Evolutionary conservation across 1,140 invertebrate genomes (phyloP).

Genomic region (Panulirus ornatus): DNA sequence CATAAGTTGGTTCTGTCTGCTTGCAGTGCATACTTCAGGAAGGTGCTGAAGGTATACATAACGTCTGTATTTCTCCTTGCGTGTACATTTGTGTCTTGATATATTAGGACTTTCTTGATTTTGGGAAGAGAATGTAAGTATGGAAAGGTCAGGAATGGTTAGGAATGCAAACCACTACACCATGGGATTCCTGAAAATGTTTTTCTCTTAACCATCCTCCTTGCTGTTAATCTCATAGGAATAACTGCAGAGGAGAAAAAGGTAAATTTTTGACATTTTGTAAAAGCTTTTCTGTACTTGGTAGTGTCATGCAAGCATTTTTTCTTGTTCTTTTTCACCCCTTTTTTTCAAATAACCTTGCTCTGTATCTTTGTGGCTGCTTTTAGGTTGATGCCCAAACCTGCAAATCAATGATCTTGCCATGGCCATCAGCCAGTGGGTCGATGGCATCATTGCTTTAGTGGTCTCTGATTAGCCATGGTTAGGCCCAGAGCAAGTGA

Average conservation of each 20-base stretch:
- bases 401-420: too few relatives aligned
- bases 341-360: too few relatives aligned
- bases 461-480: too few relatives aligned
- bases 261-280: background rate
- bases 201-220: background rate
- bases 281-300: background rate
- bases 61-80: background rate
- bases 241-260: background rate
- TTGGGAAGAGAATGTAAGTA: background rate
- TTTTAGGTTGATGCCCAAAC: too few relatives aligned
- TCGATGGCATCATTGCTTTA: too few relatives aligned
- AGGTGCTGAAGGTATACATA: slow-evolving; percentile 75
- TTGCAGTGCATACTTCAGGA: slow-evolving; percentile 86
- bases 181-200: background rate
- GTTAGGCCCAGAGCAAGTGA: too few relatives aligned
- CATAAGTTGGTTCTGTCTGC: slow-evolving; percentile 90
- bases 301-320: background rate
- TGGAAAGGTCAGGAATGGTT: background rate
- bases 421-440: too few relatives aligned
- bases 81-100: background rate
- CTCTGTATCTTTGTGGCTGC: too few relatives aligned
- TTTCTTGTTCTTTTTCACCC: background rate
- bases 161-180: background rate
- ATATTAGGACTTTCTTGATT: background rate
- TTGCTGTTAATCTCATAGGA: background rate